phyloP scores from a whole-genome alignment of 2,888 invertebrate species.

The Ornithoptera priamus region DNA sequence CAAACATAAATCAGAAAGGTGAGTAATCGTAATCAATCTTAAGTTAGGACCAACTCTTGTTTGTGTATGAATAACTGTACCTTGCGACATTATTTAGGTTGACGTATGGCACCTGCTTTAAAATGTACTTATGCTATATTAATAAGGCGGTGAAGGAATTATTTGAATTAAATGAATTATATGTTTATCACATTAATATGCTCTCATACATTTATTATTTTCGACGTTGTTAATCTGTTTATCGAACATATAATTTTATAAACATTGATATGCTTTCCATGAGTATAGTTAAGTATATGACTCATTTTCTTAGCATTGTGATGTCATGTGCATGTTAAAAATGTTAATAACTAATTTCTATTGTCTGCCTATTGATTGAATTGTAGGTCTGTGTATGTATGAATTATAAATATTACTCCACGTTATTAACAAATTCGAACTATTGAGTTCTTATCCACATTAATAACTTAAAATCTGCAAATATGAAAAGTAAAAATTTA shows the following conservation, averaged over 20 bases:
- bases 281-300: slow-evolving; percentile 50
- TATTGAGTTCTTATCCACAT: too few relatives aligned
- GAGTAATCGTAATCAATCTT: slow-evolving; percentile 50
- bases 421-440: too few relatives aligned
- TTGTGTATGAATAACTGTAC: slow-evolving; percentile 75
- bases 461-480: too few relatives aligned
- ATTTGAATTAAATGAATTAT: too few relatives aligned
- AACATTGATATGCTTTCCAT: slow-evolving; percentile 38
- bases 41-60: slow-evolving; percentile 54
- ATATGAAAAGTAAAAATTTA: too few relatives aligned
- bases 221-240: neutral
- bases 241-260: slow-evolving; percentile 14
- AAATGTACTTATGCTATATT: slow-evolving; percentile 36
- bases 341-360: slow-evolving; percentile 55
- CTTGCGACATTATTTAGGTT: slow-evolving; percentile 59
- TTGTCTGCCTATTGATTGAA: slow-evolving; percentile 3
- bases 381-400: too few relatives aligned
- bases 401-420: too few relatives aligned
- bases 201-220: neutral
- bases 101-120: slow-evolving; percentile 49
- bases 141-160: neutral
- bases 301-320: slow-evolving; percentile 66
- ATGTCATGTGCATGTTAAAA: slow-evolving; percentile 65
- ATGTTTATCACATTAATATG: neutral
- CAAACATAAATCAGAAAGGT: slow-evolving; percentile 73